Base-by-base conservation (phyloP, 2,113 vertebrate genomes). In the Aegithalos caudatus region DNA sequence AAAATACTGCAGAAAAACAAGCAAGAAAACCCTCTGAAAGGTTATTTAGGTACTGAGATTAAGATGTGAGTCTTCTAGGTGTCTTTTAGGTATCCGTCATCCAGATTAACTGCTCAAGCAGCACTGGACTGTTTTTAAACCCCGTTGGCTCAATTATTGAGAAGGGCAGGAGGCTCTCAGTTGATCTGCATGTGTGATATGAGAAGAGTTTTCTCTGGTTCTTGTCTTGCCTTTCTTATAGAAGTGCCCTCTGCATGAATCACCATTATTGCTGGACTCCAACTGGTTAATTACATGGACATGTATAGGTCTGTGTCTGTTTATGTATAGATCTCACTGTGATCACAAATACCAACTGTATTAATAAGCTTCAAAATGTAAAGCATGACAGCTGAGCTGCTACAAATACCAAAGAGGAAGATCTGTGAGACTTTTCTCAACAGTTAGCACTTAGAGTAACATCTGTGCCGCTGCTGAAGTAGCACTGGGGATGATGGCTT, bases 101-200 rank as follows among this genome's bases (percentile, higher is more conserved):
- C 21, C 27, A 12, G 9, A 33, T 83, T 64, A 77, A 29, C 28
- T 89, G 12, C 31, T 83, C 2, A 18, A 37, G 47, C 33, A 76
- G 7, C 31, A 35, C 10, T 51, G 31, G 24, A 50, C 20, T 14
- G 11, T 57, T 90, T 84, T 81, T 73, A 60, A 65, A 7, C 27
- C 12, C n/a, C 29, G 6, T 4, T 86, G 62, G 10, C 35, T 66
- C 5, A 25, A 61, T 60, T 22, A 22, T 10, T 50, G 72, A 24
- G 7, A 72, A 81, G 53, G 28, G 4, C 35, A 45, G 42, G 27
- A 57, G 16, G 4, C 17, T 84, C 62, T 42, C 20, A 13, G 19
- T 56, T 86, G 21, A 11, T 58, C 19, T 66, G 21, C 0, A 1
- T 20, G 1, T 45, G 35, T 4, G 0, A 10, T 44, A 51, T 14